A percentile compares a stretch with the other conserved stretches of the same genome.
Evolutionary conservation across 2,113 vertebrate genomes (phyloP).

Genomic region (Melanocharis versteri): DNA sequence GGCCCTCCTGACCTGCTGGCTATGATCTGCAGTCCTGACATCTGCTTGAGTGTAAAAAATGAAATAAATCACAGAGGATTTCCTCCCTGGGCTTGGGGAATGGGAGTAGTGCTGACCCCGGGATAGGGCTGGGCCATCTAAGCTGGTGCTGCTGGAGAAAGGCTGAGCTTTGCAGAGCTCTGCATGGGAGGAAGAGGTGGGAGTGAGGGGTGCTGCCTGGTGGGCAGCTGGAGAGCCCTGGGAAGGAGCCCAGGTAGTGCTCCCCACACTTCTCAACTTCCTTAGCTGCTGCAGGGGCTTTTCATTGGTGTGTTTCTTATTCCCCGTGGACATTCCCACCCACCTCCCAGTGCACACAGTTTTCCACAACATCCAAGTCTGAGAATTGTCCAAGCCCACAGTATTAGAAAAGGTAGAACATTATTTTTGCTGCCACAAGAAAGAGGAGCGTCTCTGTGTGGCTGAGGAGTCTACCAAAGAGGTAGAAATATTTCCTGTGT

Average conservation of each 20-base stretch:
- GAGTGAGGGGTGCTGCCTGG: neutral
- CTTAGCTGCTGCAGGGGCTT: neutral
- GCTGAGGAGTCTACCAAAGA: neutral
- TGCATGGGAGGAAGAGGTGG: neutral
- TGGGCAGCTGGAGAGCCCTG: neutral
- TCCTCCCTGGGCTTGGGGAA: neutral
- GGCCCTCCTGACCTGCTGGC: neutral
- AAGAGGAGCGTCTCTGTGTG: neutral
- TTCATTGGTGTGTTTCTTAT: neutral
- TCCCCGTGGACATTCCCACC: neutral
- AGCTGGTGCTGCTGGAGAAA: neutral
- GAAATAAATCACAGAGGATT: neutral
- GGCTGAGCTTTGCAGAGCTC: neutral
- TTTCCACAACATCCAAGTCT: neutral
- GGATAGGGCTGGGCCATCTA: neutral
- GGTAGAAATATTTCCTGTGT: neutral
- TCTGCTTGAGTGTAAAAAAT: neutral
- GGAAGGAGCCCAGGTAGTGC: neutral
- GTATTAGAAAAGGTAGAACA: neutral
- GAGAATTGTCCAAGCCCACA: neutral
- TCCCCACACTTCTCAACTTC: neutral
- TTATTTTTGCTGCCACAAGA: neutral
- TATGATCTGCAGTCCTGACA: neutral
- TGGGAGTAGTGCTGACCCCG: rapidly evolving
- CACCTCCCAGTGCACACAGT: neutral